Evolutionary conservation across 1,140 invertebrate genomes (phyloP).

Genomic region (Trichonephila clavipes): DNA sequence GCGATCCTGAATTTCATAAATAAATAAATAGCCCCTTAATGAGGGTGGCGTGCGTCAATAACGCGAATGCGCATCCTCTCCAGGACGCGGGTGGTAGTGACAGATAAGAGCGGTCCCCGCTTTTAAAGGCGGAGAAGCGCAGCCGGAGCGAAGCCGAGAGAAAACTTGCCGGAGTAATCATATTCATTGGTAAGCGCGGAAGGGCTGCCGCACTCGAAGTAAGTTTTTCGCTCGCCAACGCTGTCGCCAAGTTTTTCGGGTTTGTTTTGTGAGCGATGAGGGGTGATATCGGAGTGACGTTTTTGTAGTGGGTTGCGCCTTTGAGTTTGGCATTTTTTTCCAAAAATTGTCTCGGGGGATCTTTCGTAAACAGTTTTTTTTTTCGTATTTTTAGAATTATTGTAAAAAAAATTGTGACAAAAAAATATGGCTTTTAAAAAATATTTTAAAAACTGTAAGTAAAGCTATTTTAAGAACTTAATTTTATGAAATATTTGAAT

Average conservation of each 20-base stretch:
- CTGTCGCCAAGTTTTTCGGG: neutral
- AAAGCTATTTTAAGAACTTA: too few species aligned
- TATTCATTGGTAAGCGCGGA: slow-evolving; percentile 69
- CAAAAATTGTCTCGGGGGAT: too few species aligned
- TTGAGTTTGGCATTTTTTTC: too few species aligned
- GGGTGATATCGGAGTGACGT: neutral
- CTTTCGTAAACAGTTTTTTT: too few species aligned
- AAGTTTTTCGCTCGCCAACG: slow-evolving; percentile 36
- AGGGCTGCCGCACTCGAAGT: slow-evolving; percentile 51
- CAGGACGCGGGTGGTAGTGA: slow-evolving; percentile 61
- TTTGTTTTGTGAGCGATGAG: neutral
- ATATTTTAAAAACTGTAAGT: too few species aligned
- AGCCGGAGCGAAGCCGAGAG: slow-evolving; percentile 49
- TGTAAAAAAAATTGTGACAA: too few species aligned
- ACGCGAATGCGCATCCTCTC: slow-evolving; percentile 18
- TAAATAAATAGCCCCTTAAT: slow-evolving; percentile 72
- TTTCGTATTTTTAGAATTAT: too few species aligned
- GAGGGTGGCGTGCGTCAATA: slow-evolving; percentile 66
- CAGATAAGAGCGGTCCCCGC: slow-evolving; percentile 68
- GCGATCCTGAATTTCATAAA: slow-evolving; percentile 71
- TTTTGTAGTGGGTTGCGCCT: neutral
- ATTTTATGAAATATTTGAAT: too few species aligned
- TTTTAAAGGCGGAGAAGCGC: slow-evolving; percentile 46
- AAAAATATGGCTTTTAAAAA: too few species aligned
- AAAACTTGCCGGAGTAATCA: slow-evolving; percentile 75